phyloP scores from a whole-genome alignment of 2,113 vertebrate genomes.

The Haliaeetus leucogaster region DNA sequence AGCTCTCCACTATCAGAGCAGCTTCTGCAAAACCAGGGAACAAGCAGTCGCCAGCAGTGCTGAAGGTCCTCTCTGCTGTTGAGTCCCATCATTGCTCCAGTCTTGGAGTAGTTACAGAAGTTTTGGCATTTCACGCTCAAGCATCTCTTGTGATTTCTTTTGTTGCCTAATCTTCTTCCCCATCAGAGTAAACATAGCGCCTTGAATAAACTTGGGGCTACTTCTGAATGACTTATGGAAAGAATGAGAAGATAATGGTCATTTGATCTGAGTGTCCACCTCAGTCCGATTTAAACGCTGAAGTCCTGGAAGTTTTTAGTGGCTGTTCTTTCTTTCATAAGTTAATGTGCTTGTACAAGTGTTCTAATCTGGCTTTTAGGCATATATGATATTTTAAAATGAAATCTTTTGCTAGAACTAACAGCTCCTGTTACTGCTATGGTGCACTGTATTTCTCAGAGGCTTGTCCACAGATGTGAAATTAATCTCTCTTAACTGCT shows the following conservation, averaged over 20 bases:
- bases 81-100: background rate
- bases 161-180: background rate
- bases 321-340: background rate
- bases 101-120: background rate
- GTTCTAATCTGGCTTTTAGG: background rate
- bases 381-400: background rate
- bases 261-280: background rate
- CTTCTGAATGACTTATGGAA: background rate
- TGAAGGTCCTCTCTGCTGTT: background rate
- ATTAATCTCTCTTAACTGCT: background rate
- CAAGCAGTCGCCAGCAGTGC: too few species aligned
- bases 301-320: background rate
- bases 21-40: background rate
- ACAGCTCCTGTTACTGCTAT: background rate
- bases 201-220: background rate
- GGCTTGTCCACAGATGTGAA: background rate
- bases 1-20: background rate
- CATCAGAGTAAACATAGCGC: background rate
- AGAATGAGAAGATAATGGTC: background rate
- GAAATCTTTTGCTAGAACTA: background rate
- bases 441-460: background rate
- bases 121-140: background rate
- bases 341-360: background rate
- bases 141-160: background rate
- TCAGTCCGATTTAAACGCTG: fast-evolving